phyloP scores from a whole-genome alignment of 2,888 invertebrate species.

The Cerceris ruficornis region DNA sequence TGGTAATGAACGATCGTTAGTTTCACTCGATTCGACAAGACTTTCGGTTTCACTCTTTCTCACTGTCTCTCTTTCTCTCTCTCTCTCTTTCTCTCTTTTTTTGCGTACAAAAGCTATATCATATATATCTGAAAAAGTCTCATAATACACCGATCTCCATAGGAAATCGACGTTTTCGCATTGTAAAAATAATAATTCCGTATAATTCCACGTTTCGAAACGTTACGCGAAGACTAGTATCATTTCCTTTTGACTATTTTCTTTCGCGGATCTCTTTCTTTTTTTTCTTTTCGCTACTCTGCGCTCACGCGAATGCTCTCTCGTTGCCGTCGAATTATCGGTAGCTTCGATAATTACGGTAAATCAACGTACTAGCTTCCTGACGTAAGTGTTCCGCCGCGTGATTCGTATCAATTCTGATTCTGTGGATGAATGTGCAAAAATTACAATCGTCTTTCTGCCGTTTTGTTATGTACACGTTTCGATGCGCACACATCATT shows the following conservation, averaged over 20 bases:
- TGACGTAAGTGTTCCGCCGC: neutral
- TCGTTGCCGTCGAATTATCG: constrained; percentile 2
- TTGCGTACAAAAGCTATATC: constrained; percentile 54
- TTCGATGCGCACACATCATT: constrained; percentile 25
- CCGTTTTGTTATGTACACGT: constrained; percentile 25
- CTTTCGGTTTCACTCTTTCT: neutral
- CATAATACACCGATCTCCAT: constrained; percentile 5
- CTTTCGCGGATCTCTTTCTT: too few species aligned
- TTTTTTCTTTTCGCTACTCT: too few species aligned
- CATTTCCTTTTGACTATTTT: too few species aligned
- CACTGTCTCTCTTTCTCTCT: constrained; percentile 1
- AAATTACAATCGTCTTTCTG: constrained; percentile 17
- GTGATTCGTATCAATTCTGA: neutral
- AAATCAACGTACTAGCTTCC: constrained; percentile 1
- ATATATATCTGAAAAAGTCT: constrained; percentile 38
- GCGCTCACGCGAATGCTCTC: neutral
- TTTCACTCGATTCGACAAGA: constrained; percentile 16
- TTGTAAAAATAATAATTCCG: constrained; percentile 46
- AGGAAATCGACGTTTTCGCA: neutral
- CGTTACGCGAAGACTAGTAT: constrained; percentile 34
- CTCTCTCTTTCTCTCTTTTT: constrained; percentile 18
- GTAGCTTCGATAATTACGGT: neutral
- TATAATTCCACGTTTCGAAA: constrained; percentile 13
- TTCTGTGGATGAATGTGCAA: neutral
- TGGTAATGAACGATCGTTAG: constrained; percentile 46